These are phyloP conservation scores for Cephalopachus bancanus DNA, from an alignment of 2,797 vertebrate genomes.

Conservation along the genomic window DNA sequence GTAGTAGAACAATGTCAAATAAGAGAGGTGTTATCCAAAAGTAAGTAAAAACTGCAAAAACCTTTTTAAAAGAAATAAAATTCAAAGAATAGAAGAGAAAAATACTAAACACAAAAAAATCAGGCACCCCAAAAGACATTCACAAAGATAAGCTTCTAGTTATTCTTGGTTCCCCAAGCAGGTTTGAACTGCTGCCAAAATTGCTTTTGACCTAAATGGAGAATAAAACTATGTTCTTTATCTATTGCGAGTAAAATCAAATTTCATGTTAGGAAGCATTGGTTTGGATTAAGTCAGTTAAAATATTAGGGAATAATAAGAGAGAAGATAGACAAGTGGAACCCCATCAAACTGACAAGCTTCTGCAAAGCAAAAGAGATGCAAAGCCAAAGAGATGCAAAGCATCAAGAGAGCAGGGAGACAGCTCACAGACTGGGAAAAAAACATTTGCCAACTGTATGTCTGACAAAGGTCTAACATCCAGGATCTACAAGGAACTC, in stretches of 20 bases:
- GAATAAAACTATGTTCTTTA: constrained; percentile 73
- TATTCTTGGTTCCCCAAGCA: constrained; percentile 41
- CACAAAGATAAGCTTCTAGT: constrained; percentile 64
- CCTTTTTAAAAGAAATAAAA: constrained; percentile 2
- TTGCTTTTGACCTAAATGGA: constrained; percentile 77
- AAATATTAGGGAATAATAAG: not conserved
- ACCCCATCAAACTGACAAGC: no score
- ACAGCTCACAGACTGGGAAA: no score
- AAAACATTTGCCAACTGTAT: no score
- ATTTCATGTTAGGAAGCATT: constrained; percentile 67
- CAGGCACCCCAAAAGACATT: not conserved
- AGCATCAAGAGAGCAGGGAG: no score
- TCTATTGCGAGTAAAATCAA: constrained; percentile 74
- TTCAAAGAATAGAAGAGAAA: constrained; percentile 42
- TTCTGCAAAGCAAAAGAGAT: no score
- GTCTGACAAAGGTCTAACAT: no score
- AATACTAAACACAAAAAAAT: not conserved
- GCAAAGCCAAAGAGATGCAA: no score
- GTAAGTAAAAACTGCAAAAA: constrained; percentile 28
- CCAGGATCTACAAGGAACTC: no score
- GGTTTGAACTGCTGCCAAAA: constrained; percentile 64
- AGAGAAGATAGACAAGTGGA: no score
- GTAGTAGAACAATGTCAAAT: not conserved
- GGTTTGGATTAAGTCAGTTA: constrained; percentile 56
- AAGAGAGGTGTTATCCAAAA: constrained; percentile 64